Evolutionary conservation across 2,113 vertebrate species (phyloP), one percentile per base, ranked within the genome.

Genomic region (Eulemur rufifrons): DNA sequence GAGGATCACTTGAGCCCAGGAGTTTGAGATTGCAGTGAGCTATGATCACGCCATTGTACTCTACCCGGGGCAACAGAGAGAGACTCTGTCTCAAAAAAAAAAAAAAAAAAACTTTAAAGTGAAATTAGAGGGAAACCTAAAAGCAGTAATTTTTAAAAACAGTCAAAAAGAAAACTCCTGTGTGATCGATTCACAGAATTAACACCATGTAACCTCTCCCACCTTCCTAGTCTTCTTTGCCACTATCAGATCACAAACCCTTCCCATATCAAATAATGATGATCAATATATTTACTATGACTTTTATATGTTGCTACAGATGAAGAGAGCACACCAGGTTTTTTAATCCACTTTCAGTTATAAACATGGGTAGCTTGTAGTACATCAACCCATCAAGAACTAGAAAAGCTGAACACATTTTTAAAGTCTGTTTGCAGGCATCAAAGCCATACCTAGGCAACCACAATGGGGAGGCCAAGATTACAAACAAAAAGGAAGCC

Each of bases 101-200:
- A 7, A 21, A 56, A 23, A 23, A 59, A 20, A 18, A 78, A 91
- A 85, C 42, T 54, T 89, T 68, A 89, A 95, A 69, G 17, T 42
- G 37, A 73, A 89, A 86, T 27, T 56, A 45, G 32, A 85, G 32
- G 11, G 39, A 91, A 83, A 17, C 37, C 39, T 54, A 92, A 89
- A 47, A 47, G 61, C 15, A 50, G 15, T 61, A 17, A 29, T 32
- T 83, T 64, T 61, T 73, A 21, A 54, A 27, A 82, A 73, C 17
- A 25, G 29, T 21, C 15, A 64, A 54, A n/a, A 83, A 83, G 66
- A 69, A 77, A 87, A 37, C 15, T 45, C 23, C 2, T 1, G 0
- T 2, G 13, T 13, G 64, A 92, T 52, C 23, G 21, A 47, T 2
- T 45, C 61, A 54, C 13, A 85, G 21, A 84, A 39, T 32, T 42